Percentiles rank a stretch among this genome's conserved stretches.
phyloP scores from a whole-genome alignment of 2,113 vertebrate genomes.

The Salvelinus alpinus region DNA sequence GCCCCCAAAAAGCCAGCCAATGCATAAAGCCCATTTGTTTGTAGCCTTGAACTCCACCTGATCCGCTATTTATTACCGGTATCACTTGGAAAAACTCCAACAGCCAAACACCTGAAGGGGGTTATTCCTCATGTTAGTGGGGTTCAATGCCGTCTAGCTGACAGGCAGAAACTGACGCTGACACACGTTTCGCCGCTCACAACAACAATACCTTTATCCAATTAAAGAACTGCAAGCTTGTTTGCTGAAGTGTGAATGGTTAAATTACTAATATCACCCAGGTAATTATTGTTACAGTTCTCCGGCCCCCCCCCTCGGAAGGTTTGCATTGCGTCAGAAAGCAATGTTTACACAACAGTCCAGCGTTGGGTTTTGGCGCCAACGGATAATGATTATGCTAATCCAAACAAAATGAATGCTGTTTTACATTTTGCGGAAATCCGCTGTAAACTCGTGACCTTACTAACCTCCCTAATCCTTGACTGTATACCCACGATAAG shows the following conservation, averaged over 20 bases:
- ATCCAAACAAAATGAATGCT: constrained; percentile 55
- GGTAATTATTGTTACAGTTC: constrained; percentile 57
- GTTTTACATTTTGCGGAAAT: constrained; percentile 56
- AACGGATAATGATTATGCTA: constrained; percentile 63
- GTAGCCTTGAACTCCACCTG: constrained; percentile 66
- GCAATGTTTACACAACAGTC: constrained; percentile 56
- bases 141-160: constrained; percentile 45
- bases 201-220: constrained; percentile 54
- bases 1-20: constrained; percentile 50
- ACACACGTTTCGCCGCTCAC: constrained; percentile 29
- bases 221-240: constrained; percentile 57
- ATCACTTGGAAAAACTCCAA: constrained; percentile 49
- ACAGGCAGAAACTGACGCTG: constrained; percentile 35
- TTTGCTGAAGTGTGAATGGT: constrained; percentile 50
- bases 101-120: constrained; percentile 46
- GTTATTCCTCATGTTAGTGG: constrained; percentile 57
- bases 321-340: constrained; percentile 43
- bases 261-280: constrained; percentile 58
- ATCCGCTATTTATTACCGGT: constrained; percentile 69
- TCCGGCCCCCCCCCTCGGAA: constrained; percentile 28
- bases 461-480: constrained; percentile 71
- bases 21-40: constrained; percentile 42
- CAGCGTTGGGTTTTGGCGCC: constrained; percentile 54
- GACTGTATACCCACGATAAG: constrained; percentile 64
- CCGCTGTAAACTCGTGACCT: constrained; percentile 66